Base-by-base conservation (phyloP, 2,113 vertebrate species). In the Excalfactoria chinensis region DNA sequence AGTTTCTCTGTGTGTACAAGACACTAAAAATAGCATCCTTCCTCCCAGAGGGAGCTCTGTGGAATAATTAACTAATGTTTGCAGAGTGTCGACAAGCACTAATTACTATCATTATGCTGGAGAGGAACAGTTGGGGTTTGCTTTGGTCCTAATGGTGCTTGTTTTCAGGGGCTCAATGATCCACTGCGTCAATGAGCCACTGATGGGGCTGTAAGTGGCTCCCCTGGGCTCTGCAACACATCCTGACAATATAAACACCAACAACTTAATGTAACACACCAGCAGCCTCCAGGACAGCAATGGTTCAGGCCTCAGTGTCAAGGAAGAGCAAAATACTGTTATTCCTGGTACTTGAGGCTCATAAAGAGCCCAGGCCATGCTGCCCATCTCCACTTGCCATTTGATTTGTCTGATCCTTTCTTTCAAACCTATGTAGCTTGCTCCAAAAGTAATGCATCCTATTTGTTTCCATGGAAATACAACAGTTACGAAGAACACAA, bases 31-130 rank as follows among this genome's bases (percentile, higher is more conserved):
- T 60, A 87, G 13, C 32, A 55, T 48, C 3, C 64, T 4, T 62
- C 2, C 14, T 86, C 68, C 51, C 30, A 20, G 34, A 84, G 20
- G 78, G 79, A 82, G 74, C 86, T 73, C 81, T 11, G 37, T 83
- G 82, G 82, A 85, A 69, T 91, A 92, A 95, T 91, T 88, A 93
- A 87, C 43, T 92, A 74, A 80, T 74, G 71, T 34, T 74, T 72
- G 56, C 64, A 68, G 80, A 94, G 68, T 85, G 72, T 43, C 66
- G 85, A 78, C 84, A 68, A 88, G 66, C 26, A n/a, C 84, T 95
- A 94, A 96, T 96, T 93, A 28, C 68, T 74, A 4, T 92, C 91
- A 88, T 95, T 92, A 93, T 35, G 55, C 82, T 74, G 71, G 46
- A 96, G 68, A 94, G 51, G 68, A 92, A 40, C 71, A 64, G 77